Evolutionary conservation across 2,888 invertebrate genomes (phyloP), one percentile per base, ranked within the genome.

Genomic region (Salticus scenicus): DNA sequence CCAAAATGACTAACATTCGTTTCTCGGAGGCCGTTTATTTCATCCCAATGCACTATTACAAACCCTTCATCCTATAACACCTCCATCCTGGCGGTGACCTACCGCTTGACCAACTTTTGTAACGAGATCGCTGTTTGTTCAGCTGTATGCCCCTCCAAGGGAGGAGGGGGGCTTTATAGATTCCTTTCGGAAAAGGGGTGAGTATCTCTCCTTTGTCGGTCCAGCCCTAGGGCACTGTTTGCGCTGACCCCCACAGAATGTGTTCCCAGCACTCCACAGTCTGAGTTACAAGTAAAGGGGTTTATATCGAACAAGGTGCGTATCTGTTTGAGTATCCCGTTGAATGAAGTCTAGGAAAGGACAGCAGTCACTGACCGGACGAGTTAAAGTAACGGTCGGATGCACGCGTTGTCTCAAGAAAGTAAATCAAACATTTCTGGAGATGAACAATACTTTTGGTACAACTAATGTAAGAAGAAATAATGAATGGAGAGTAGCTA

Each of bases 31-130:
- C 37, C 67, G 14, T 20, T 37, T 27, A 27, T 70, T 70, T 20
- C 69, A 20, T 41, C 20, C 41, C 41, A 5, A 2, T 17, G 31
- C 67, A 8, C 69, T 24, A 57, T 57, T 57, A 57, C 57, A 24
- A 57, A 57, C 57, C 57, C 57, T 57, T 57, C 57, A 57, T 24
- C 57, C 24, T 2, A 1, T 24, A 57, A 57, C 57, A 57, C 63
- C 30, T 37, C 57, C 67, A 63, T 41, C 57, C 66, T 20, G 27
- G 66, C 12, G 42, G 24, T 57, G 57, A 20, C 57, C 57, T 24
- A 57, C 72, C 83, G 83, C 71, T 77, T 77, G 76, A 83, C 83
- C 83, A 83, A 83, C 83, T 83, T 72, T 83, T 83, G 72, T 83
- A 83, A 83, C 77, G 71, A 77, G 83, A 72, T 77, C 30, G n/a